Percentiles rank a stretch among this genome's conserved stretches.
Evolutionary conservation across 2,888 invertebrate genomes (phyloP).

Genomic region (Chrysomela aeneicollis): DNA sequence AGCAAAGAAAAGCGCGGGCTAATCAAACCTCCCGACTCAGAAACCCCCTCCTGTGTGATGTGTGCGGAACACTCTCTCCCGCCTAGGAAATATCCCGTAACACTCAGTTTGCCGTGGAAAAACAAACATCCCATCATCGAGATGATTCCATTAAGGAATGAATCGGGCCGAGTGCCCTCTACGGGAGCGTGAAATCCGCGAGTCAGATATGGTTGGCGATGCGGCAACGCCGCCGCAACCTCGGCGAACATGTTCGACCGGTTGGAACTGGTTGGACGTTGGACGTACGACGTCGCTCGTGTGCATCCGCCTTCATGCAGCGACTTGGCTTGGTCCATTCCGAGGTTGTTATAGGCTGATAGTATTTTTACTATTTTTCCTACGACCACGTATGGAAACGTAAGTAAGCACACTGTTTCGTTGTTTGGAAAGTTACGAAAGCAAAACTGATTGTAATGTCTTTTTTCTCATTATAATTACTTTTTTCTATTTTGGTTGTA

Average conservation of each 20-base stretch:
- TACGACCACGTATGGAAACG: too few species aligned
- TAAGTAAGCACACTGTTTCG: too few species aligned
- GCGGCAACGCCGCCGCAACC: constrained; percentile 45
- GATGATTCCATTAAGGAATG: constrained; percentile 62
- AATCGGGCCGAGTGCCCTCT: constrained; percentile 59
- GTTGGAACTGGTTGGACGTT: too few species aligned
- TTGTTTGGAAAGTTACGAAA: too few species aligned
- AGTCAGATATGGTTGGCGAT: constrained; percentile 56
- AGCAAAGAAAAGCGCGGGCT: not conserved
- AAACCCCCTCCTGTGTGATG: not conserved
- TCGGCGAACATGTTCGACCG: constrained; percentile 37
- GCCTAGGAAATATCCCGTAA: not conserved
- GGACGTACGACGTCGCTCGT: too few species aligned
- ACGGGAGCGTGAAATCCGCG: constrained; percentile 57
- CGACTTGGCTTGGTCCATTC: too few species aligned
- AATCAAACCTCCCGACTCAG: not conserved
- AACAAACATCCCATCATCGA: constrained; percentile 56
- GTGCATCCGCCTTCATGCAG: not conserved
- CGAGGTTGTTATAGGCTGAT: too few species aligned
- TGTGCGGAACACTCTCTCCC: not conserved
- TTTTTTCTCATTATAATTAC: too few species aligned
- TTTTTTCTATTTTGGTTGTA: too few species aligned
- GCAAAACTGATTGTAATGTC: too few species aligned
- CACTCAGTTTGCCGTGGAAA: constrained; percentile 29
- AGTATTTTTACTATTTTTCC: too few species aligned